phyloP scores from a whole-genome alignment of 2,888 invertebrate species.

The Hirtodrosophila cameraria region DNA sequence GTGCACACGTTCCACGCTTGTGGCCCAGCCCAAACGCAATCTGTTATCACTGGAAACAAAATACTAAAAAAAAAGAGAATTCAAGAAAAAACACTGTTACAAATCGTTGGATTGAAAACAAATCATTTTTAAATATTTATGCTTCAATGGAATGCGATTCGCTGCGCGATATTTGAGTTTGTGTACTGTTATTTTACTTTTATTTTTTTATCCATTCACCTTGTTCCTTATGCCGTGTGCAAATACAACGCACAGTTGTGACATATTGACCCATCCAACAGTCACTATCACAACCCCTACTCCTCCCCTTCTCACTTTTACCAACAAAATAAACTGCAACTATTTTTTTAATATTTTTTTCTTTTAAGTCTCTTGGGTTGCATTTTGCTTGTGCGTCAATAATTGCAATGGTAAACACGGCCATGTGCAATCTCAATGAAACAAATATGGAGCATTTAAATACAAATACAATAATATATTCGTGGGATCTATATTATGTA shows the following conservation, averaged over 20 bases:
- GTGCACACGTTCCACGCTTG: slow-evolving; percentile 38
- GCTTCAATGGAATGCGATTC: slow-evolving; percentile 61
- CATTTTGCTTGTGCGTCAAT: slow-evolving; percentile 70
- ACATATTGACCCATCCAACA: slow-evolving; percentile 69
- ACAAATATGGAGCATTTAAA: slow-evolving; percentile 41
- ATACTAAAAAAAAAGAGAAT: slow-evolving; percentile 11
- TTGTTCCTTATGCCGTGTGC: slow-evolving; percentile 32
- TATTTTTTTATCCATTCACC: not conserved
- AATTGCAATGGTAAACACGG: slow-evolving; percentile 65
- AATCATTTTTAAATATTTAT: slow-evolving; percentile 74
- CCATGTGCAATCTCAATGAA: slow-evolving; percentile 31
- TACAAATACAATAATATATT: slow-evolving; percentile 48
- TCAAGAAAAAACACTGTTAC: slow-evolving; percentile 49
- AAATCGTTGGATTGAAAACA: slow-evolving; percentile 59
- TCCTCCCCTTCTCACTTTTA: not conserved
- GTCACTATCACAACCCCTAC: not conserved
- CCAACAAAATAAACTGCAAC: slow-evolving; percentile 27
- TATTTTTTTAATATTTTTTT: slow-evolving; percentile 19
- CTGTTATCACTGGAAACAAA: slow-evolving; percentile 65
- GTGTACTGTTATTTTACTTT: slow-evolving; percentile 1
- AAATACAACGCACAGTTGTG: slow-evolving; percentile 59
- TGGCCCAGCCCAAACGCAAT: slow-evolving; percentile 56
- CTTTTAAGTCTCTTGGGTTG: slow-evolving; percentile 61
- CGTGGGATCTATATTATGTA: not conserved
- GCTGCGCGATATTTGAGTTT: slow-evolving; percentile 43